Evolutionary conservation across 2,113 vertebrate genomes (phyloP), one percentile per base, ranked within the genome.

Genomic region (Chauna torquata): DNA sequence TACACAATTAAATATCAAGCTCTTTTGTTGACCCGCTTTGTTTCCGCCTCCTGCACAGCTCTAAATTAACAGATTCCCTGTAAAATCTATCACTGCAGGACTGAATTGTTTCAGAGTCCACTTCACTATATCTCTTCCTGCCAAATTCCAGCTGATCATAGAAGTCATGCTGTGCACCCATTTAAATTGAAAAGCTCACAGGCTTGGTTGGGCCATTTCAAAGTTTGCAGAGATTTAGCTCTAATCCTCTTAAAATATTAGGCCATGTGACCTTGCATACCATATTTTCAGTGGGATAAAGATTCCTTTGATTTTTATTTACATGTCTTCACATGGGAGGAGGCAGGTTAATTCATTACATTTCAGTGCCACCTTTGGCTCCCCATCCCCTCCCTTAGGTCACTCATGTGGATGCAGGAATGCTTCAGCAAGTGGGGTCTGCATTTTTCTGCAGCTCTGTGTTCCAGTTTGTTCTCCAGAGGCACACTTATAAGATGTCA

Each of bases 161-260:
- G 94, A 92, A 93, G 69, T 90, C 97, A 78, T 86, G 92, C 93
- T 96, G 97, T 92, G 95, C 94, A 95, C 77, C 85, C 86, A 79
- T 98, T 98, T 97, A 96, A 98, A 97, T 19, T 89, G 93, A 95
- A 98, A 97, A 98, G 82, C 77, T 79, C 96, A 90, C 88, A 97
- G 96, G 97, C 96, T 97, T 58, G 70, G 90, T 59, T 97, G 97
- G 96, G 85, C 95, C 94, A n/a, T 98, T 98, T 98, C 98, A 98
- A 98, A 98, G 97, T 98, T 98, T 97, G 89, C 25, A 89, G 91
- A 95, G 97, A 96, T 93, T 98, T 95, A 96, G 59, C 16, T 28
- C 77, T 98, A 98, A 98, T 98, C 98, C 97, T 98, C 97, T 98
- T 98, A 98, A 96, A 96, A 96, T 97, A 98, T 97, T 96, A 96